Evolutionary conservation across 2,797 vertebrate species (phyloP), one percentile per base, ranked within the genome.

Genomic region (Phaenicophaeus curvirostris): DNA sequence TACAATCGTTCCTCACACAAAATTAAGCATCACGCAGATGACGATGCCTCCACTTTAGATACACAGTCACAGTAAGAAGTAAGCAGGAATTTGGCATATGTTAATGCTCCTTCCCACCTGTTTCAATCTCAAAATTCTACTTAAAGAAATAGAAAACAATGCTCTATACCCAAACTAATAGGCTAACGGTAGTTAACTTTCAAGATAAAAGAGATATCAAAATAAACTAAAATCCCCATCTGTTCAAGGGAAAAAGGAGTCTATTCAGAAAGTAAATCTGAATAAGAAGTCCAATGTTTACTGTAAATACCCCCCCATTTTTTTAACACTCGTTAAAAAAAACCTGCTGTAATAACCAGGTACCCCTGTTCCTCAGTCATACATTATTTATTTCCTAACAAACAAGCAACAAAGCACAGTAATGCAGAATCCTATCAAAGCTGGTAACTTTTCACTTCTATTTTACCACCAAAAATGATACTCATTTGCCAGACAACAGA

Each of bases 161-260:
- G 17, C 42, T 82, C 41, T 71, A 61, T 12, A n/a, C 6, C 21
- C 41, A 73, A 91, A 46, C 17, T 15, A 21, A 44, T 33, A 39
- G n/a, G 16, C 59, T 72, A 65, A 1, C 2, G 0, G 17, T 13
- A 73, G 21, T 27, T 76, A 92, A 17, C 17, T 13, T 19, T 14
- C 35, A 83, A 85, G 53, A 7, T n/a, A 42, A 86, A 51, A 51
- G 37, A 13, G 6, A 33, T 15, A 54, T 11, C 16, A 42, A 86
- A 74, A 86, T 33, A 68, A 81, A 79, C 58, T 23, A 33, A 81
- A 93, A 68, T 11, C 5, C 33, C 58, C 30, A 17, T 20, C 28
- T 41, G 12, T 16, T 62, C 2, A 23, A 25, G 11, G 23, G 15
- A 21, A 33, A 14, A 46, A 37, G 0, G 0, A 81, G 13, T 20